Evolutionary conservation across 2,113 vertebrate genomes (phyloP), one percentile per base, ranked within the genome.

Genomic region (Sminthopsis crassicaudata): DNA sequence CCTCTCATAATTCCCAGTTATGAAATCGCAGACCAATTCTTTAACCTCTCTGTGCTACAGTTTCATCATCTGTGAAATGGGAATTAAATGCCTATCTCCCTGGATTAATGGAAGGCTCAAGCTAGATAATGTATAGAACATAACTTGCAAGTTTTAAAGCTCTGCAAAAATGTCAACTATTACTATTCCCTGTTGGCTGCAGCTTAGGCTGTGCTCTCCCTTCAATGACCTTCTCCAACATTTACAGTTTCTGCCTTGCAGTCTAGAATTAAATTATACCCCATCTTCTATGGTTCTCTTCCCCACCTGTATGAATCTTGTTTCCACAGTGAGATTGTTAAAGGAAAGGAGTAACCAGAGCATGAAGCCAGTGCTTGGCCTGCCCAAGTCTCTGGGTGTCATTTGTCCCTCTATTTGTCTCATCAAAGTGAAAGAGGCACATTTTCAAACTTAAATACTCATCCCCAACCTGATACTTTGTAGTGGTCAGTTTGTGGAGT

Each of bases 41-140:
- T 84, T 84, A n/a, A 84, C 4, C 67, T 22, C 57, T 95, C 91
- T 92, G 90, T 22, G 0, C 96, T 94, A 95, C 46, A 0, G 0
- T 84, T 91, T 93, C 92, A 93, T 12, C n/a, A 5, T 60, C 93
- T 91, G 27, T 90, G 93, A 2, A 89, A 93, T 10, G 89, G 92
- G 52, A 60, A 2, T 46, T 89, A 48, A 94, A 19, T 48, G 22
- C 89, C 46, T 27, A 12, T 51, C 46, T 90, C 3, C 1, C 46
- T 23, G 0, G n/a, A 19, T 23, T 16, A 84, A 42, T 42, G 19
- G n/a, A 84, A 42, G 67, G 6, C 19, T 76, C 30, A 23, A 23
- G 19, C n/a, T 84, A 84, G 67, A n/a, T 22, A 84, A 67, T 76
- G 36, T 16, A 76, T 36, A 36, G 60, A 76, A 23, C 22, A n/a